These are phyloP conservation scores for Cotesia glomerata DNA, from an alignment of 1,140 invertebrate species.

Conservation along the genomic window DNA sequence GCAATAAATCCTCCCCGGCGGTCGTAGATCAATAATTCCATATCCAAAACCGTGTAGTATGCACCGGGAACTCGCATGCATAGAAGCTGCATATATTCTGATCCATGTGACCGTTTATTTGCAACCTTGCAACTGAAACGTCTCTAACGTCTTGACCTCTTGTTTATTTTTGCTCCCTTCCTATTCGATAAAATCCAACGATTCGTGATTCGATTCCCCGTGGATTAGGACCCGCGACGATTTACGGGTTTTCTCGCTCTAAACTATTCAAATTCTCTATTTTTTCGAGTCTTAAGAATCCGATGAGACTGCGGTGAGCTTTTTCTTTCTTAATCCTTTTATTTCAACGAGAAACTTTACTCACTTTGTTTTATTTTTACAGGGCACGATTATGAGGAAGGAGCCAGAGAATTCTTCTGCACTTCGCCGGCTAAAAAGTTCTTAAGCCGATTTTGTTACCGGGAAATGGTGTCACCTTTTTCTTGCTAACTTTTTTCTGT, in stretches of 20 bases:
- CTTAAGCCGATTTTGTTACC: conserved; percentile 30
- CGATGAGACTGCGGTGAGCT: neutral
- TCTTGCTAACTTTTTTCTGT: neutral
- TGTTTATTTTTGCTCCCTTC: neutral
- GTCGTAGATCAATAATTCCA: conserved; percentile 40
- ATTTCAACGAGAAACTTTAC: neutral
- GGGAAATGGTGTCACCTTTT: conserved; percentile 21
- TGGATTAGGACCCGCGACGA: conserved; percentile 21
- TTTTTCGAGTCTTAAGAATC: neutral
- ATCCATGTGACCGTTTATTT: conserved; percentile 28
- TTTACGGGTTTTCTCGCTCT: conserved; percentile 23
- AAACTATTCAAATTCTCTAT: conserved; percentile 12
- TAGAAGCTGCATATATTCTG: neutral
- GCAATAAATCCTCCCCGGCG: conserved; percentile 35
- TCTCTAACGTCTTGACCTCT: neutral
- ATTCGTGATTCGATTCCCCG: conserved; percentile 24
- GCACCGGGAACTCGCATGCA: neutral
- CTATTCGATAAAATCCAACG: neutral
- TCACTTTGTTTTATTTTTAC: neutral
- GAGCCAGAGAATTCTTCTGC: conserved; percentile 23
- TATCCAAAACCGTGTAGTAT: conserved; percentile 27
- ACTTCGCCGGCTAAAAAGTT: conserved; percentile 30
- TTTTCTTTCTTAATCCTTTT: neutral
- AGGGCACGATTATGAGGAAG: neutral
- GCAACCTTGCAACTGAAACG: conserved; percentile 8